Conservation (phyloP, 2,113 vertebrate species). For the Ctenodactylus gundi region DNA sequence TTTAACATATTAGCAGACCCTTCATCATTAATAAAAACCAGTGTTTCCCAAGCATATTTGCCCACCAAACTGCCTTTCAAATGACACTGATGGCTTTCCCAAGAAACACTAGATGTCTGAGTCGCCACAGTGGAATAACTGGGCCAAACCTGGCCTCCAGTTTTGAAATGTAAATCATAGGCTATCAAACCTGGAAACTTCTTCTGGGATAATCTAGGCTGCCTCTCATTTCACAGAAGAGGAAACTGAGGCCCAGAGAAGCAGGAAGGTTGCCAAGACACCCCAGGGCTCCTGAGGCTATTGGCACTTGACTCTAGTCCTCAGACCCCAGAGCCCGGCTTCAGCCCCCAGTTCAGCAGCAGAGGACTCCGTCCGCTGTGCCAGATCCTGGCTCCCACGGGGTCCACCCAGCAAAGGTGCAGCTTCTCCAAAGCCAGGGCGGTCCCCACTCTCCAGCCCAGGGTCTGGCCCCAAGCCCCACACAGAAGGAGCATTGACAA, state of each 20-base stretch:
- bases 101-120: neutral
- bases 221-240: neutral
- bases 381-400: neutral
- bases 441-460: too few species aligned
- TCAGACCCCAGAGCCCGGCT: neutral
- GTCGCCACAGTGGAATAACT: neutral
- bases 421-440: neutral
- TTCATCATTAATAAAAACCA: neutral
- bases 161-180: neutral
- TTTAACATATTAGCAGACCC: neutral
- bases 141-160: neutral
- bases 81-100: neutral
- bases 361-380: neutral
- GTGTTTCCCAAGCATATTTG: neutral
- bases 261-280: neutral
- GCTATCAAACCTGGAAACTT: neutral
- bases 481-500: neutral
- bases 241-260: neutral
- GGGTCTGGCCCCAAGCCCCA: neutral
- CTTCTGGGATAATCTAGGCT: neutral
- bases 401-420: neutral
- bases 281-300: neutral
- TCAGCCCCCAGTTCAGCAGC: rapidly evolving
- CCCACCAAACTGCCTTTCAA: neutral
- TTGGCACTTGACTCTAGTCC: neutral